Evolutionary conservation across 2,113 vertebrate genomes (phyloP), one percentile per base, ranked within the genome.

Genomic region (Geococcyx californianus): DNA sequence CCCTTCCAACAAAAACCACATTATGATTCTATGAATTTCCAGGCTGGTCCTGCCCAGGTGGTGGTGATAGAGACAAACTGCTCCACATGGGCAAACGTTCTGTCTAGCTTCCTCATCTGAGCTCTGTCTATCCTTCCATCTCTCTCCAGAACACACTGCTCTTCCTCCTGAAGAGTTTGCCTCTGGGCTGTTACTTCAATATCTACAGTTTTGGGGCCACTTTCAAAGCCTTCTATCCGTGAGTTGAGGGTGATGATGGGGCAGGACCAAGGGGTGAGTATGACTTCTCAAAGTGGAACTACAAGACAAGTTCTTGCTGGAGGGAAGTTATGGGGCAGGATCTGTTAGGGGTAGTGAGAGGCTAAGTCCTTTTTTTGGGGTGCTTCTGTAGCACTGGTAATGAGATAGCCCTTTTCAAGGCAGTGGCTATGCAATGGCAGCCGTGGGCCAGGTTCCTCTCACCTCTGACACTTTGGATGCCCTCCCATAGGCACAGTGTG

Each of bases 101-200:
- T 51, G 26, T 20, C 36, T 40, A 42, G 26, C 26, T 86, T 81
- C 49, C 26, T 13, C 31, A 51, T 6, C 55, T 91, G 47, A 87
- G 18, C 34, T 77, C 19, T 63, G 10, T 49, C 6, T 75, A 10
- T 72, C 26, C 63, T 54, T 72, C 16, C 11, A n/a, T 67, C 42
- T 64, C 25, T 94, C 49, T 33, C 18, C 56, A 99, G 98, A 98
- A 98, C 4, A 98, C 98, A 33, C 91, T 99, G 66, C 93, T 98
- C 24, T 97, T 99, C 21, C 96, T 99, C 38, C 89, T 98, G 92
- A 99, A 99, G 97, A 99, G 98, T 69, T 97, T 99, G 68, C 98
- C 99, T 14, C 42, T 99, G 44, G 98, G 98, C 91, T 99, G 98
- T 94, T 98, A 98, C 86, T 99, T 99, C 97, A 99, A 99, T 88